These are phyloP conservation scores for Elgaria multicarinata DNA, from an alignment of 2,113 vertebrate species.

Conservation along the genomic window DNA sequence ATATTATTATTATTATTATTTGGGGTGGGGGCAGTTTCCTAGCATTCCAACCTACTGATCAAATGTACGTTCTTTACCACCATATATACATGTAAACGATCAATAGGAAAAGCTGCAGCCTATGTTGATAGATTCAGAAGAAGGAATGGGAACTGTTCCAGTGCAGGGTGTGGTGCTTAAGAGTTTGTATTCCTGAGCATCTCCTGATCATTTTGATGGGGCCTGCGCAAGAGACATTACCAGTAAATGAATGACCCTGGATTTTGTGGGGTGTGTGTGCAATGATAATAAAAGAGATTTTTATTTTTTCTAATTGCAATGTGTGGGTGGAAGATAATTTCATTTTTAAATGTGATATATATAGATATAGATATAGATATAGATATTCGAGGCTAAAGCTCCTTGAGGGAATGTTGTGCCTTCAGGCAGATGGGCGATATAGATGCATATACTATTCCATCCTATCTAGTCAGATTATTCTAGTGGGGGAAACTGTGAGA, in stretches of 20 bases:
- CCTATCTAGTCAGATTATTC: rapidly evolving
- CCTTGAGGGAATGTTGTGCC: not conserved
- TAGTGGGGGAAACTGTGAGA: rapidly evolving
- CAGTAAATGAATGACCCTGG: not conserved
- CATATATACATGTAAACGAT: no score
- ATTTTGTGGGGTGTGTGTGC: not conserved
- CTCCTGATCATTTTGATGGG: not conserved
- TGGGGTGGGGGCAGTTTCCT: not conserved
- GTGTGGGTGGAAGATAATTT: not conserved
- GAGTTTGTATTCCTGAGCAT: not conserved
- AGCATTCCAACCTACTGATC: not conserved
- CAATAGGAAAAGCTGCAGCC: not conserved
- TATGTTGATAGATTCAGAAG: not conserved
- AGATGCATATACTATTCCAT: slow-evolving; percentile 26
- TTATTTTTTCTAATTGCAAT: not conserved
- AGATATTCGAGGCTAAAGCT: not conserved
- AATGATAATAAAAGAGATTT: not conserved
- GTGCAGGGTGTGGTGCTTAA: not conserved
- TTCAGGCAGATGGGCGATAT: not conserved
- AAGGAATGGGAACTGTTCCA: not conserved
- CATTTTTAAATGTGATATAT: slow-evolving; percentile 3
- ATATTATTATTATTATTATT: no score
- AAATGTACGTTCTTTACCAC: not conserved
- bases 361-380: no score
- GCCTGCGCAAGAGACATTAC: not conserved